Conservation (phyloP, 2,797 vertebrate genomes). For the Macropodus opercularis region DNA sequence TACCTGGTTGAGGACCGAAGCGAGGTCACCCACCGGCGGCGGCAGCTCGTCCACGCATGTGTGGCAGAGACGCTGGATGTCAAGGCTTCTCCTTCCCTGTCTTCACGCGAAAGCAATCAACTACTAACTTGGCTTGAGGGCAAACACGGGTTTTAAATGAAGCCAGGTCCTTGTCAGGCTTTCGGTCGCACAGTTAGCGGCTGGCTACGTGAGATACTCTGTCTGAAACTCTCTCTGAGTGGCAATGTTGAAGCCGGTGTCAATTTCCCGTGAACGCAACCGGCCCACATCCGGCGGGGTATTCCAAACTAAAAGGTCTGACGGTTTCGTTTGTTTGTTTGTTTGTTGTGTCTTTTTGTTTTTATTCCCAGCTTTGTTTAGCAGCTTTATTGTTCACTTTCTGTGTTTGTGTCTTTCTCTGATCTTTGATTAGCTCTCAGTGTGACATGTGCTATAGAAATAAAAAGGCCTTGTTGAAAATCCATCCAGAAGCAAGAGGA, state of each 20-base stretch:
- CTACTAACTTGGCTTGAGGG: not conserved
- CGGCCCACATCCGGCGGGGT: conserved; percentile 12
- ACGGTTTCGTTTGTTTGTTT: not conserved
- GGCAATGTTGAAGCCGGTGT: conserved; percentile 25
- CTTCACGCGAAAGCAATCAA: conserved; percentile 3
- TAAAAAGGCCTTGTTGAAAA: no score
- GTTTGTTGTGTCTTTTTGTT: no score
- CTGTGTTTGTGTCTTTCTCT: no score
- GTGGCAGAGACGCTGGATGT: conserved; percentile 48
- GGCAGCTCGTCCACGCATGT: conserved; percentile 37
- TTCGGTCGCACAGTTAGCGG: not conserved
- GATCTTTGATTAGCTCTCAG: no score
- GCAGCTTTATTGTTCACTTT: no score
- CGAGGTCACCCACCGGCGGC: conserved; percentile 23
- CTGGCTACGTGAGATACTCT: conserved; percentile 50
- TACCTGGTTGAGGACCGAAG: conserved; percentile 44
- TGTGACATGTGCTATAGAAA: no score
- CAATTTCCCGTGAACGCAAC: fast-evolving
- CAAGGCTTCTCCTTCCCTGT: conserved; percentile 44
- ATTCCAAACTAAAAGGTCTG: conserved; percentile 26
- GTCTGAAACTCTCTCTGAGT: conserved; percentile 61
- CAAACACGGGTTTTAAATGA: not conserved
- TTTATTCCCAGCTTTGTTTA: no score
- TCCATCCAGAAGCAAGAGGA: no score
- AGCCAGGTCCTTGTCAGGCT: not conserved